Conservation (phyloP, 2,888 invertebrate genomes). For the Gymnosoma rotundatum region DNA sequence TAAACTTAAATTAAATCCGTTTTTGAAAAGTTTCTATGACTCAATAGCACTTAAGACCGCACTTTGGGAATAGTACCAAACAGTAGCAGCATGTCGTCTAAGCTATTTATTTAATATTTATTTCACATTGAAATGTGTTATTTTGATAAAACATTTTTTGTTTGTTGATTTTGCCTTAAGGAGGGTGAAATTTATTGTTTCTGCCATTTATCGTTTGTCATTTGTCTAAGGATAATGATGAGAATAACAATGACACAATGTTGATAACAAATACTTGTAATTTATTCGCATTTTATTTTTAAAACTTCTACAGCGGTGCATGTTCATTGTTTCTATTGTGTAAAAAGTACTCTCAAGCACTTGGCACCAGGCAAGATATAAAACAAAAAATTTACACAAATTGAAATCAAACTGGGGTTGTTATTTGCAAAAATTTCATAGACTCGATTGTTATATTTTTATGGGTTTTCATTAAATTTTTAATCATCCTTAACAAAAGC, state of each 20-base stretch:
- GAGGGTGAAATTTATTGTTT: constrained; percentile 29
- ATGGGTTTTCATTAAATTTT: constrained; percentile 57
- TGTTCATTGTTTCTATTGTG: constrained; percentile 30
- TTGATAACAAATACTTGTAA: constrained; percentile 47
- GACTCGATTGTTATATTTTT: constrained; percentile 48
- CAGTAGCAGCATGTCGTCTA: constrained; percentile 42
- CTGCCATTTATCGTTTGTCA: constrained; percentile 31
- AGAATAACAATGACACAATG: constrained; percentile 34
- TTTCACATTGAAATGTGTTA: constrained; percentile 29
- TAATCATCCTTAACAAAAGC: constrained; percentile 46
- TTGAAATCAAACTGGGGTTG: constrained; percentile 23
- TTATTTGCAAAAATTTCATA: constrained; percentile 22
- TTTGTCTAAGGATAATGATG: constrained; percentile 16
- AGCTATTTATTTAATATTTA: constrained; percentile 55
- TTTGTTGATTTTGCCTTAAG: not conserved
- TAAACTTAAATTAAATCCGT: too few relatives aligned
- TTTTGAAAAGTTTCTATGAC: not conserved
- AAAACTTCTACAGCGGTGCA: constrained; percentile 1
- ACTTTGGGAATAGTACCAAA: not conserved
- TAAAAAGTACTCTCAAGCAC: constrained; percentile 9
- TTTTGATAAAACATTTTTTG: constrained; percentile 16
- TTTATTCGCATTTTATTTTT: not conserved
- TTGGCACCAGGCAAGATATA: constrained; percentile 14
- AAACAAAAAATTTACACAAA: not conserved
- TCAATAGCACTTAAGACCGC: not conserved